These are phyloP conservation scores for Megatriorchis doriae DNA, from an alignment of 2,113 vertebrate genomes.

Conservation along the genomic window DNA sequence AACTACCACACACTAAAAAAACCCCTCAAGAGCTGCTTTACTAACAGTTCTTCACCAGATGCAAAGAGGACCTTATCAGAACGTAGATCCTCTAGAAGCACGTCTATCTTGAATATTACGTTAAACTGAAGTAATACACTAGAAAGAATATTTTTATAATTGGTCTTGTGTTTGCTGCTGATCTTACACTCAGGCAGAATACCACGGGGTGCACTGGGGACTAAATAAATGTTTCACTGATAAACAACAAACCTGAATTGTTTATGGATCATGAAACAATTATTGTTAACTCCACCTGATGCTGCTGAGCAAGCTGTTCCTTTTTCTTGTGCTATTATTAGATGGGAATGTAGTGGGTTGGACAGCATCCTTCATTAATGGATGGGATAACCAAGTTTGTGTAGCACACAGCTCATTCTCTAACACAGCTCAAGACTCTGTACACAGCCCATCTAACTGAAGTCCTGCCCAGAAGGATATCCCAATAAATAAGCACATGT, in stretches of 20 bases:
- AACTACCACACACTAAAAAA: background rate
- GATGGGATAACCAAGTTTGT: background rate
- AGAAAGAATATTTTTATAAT: background rate
- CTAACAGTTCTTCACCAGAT: background rate
- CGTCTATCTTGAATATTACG: background rate
- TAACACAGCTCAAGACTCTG: background rate
- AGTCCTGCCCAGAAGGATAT: background rate
- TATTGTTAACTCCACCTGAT: slow-evolving; percentile 27
- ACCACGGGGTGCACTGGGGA: background rate
- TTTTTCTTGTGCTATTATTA: background rate
- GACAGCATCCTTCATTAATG: background rate
- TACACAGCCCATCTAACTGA: background rate
- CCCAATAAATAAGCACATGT: background rate
- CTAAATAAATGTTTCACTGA: background rate
- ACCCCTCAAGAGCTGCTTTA: background rate
- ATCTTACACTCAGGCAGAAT: background rate
- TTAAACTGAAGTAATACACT: background rate
- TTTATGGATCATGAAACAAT: slow-evolving; percentile 34
- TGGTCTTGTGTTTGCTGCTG: background rate
- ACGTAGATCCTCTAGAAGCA: background rate
- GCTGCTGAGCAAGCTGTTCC: slow-evolving; percentile 26
- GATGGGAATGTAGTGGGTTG: background rate
- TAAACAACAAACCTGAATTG: background rate
- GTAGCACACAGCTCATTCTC: background rate
- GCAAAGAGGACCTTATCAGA: background rate